phyloP scores from a whole-genome alignment of 2,888 invertebrate genomes.

The Podotricha telesiphe region DNA sequence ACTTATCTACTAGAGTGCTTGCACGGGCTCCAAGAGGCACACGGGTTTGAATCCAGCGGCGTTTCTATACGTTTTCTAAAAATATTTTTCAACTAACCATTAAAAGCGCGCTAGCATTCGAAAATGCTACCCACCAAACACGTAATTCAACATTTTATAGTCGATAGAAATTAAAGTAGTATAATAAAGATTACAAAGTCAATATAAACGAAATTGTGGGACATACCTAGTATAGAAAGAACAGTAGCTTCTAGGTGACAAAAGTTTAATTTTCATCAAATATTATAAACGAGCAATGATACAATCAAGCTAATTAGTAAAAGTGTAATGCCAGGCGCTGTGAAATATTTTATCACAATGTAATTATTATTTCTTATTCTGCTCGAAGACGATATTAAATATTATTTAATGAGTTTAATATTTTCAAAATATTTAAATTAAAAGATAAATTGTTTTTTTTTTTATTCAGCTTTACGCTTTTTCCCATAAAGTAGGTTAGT shows the following conservation, averaged over 20 bases:
- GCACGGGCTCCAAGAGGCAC: no score
- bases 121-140: no score
- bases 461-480: no score
- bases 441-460: not conserved
- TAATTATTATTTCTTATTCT: not conserved
- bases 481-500: no score
- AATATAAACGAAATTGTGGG: not conserved
- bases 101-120: no score
- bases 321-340: constrained; percentile 6
- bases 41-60: no score
- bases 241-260: not conserved
- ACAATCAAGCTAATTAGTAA: not conserved
- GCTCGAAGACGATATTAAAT: not conserved
- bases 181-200: not conserved
- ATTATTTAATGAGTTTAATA: not conserved
- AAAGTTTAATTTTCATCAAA: not conserved
- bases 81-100: no score
- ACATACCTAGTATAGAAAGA: not conserved
- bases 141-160: no score
- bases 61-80: no score
- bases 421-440: not conserved
- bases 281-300: constrained; percentile 3
- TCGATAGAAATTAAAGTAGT: no score
- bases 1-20: no score
- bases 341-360: constrained; percentile 1